Evolutionary conservation across 2,888 invertebrate genomes (phyloP).

Genomic region (Troides helena): DNA sequence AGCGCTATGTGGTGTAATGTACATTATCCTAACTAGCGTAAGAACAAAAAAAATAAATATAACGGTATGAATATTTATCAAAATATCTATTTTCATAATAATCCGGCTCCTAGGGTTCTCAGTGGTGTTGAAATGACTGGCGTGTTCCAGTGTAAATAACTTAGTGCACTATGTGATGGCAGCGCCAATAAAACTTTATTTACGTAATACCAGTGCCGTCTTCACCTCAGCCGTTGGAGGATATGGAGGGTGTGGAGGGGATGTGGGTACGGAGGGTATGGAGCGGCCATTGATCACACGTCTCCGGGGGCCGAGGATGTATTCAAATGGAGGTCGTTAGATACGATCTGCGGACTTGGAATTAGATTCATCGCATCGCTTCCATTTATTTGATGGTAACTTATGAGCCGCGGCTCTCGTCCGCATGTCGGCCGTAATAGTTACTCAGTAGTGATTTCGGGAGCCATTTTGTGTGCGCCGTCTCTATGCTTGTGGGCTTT

Average conservation of each 20-base stretch:
- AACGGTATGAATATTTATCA: not conserved
- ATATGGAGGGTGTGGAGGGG: not conserved
- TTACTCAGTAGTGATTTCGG: slow-evolving; percentile 1
- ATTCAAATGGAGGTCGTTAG: slow-evolving; percentile 32
- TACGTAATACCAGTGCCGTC: slow-evolving; percentile 12
- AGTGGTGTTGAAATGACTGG: slow-evolving; percentile 15
- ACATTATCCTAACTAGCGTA: no score
- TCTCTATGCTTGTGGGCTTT: not conserved
- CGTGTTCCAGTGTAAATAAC: slow-evolving; percentile 2
- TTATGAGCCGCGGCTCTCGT: slow-evolving; percentile 23
- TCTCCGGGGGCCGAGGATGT: slow-evolving; percentile 29
- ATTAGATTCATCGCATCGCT: slow-evolving; percentile 28
- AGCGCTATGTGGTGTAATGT: no score
- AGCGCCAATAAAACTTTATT: slow-evolving; percentile 27
- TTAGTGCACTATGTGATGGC: not conserved
- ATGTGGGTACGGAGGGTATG: not conserved
- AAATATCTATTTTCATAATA: not conserved
- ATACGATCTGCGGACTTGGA: slow-evolving; percentile 28
- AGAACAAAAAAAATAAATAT: no score
- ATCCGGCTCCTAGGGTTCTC: not conserved
- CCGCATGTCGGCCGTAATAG: slow-evolving; percentile 5
- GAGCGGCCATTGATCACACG: slow-evolving; percentile 28
- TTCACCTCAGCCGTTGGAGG: slow-evolving; percentile 21
- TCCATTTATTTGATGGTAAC: slow-evolving; percentile 28
- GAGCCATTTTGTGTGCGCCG: not conserved